A percentile compares a stretch with the other conserved stretches of the same genome.
phyloP scores from a whole-genome alignment of 2,888 invertebrate genomes.

The Acrobasis consociella region DNA sequence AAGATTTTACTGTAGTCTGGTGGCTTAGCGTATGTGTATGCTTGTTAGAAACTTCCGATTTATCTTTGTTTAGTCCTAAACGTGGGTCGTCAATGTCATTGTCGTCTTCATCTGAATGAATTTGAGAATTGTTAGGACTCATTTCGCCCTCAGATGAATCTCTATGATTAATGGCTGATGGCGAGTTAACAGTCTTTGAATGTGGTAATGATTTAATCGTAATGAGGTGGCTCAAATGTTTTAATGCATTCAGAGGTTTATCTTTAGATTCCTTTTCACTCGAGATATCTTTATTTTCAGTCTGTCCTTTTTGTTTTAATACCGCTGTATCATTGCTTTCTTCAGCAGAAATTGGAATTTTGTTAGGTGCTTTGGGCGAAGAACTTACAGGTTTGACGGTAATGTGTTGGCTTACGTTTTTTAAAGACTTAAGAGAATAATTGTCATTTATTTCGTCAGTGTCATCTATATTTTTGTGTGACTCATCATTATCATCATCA shows the following conservation, averaged over 20 bases:
- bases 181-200: slow-evolving; percentile 31
- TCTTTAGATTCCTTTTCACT: slow-evolving; percentile 19
- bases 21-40: slow-evolving; percentile 24
- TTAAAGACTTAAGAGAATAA: slow-evolving; percentile 32
- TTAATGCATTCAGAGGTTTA: slow-evolving; percentile 50
- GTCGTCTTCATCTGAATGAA: slow-evolving; percentile 15
- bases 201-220: slow-evolving; percentile 57
- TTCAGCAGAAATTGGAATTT: slow-evolving; percentile 27
- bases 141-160: slow-evolving; percentile 17
- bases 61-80: not conserved
- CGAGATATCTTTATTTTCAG: not conserved
- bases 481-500: not conserved
- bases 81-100: not conserved
- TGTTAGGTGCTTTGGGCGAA: slow-evolving; percentile 19
- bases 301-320: not conserved
- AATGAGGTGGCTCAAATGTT: slow-evolving; percentile 55
- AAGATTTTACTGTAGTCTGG: slow-evolving; percentile 32
- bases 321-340: not conserved
- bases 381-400: slow-evolving; percentile 28
- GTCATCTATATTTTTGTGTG: not conserved
- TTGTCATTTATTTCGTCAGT: not conserved
- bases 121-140: slow-evolving; percentile 7
- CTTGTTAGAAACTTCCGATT: not conserved
- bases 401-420: slow-evolving; percentile 36
- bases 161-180: slow-evolving; percentile 25